phyloP scores from a whole-genome alignment of 2,797 vertebrate genomes.

The Loris lydekkerianus region DNA sequence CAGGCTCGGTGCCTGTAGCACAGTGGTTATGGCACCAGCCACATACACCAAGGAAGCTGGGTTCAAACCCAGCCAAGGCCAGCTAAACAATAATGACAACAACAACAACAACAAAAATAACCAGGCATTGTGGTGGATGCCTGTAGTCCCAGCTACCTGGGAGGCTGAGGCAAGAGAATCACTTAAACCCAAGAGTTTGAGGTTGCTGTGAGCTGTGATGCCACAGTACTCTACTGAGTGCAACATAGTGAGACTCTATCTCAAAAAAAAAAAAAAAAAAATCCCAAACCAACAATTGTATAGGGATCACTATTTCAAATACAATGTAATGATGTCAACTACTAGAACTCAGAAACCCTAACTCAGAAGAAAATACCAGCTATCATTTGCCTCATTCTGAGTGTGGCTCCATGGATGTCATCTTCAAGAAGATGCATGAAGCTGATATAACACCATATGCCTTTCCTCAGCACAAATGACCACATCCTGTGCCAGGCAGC shows the following conservation, averaged over 20 bases:
- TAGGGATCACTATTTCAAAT: conserved; percentile 27
- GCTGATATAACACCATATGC: conserved; percentile 60
- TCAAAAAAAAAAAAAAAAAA: background rate
- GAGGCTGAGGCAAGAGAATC: too few species aligned
- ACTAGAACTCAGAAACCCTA: background rate
- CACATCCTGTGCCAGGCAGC: conserved; percentile 86
- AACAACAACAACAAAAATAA: too few species aligned
- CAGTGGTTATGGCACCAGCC: too few species aligned
- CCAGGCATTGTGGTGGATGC: too few species aligned
- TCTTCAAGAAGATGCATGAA: conserved; percentile 64
- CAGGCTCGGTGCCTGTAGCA: background rate
- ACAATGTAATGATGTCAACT: conserved; percentile 24
- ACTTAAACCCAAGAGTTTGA: too few species aligned
- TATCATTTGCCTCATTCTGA: conserved; percentile 57
- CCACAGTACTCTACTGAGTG: too few species aligned
- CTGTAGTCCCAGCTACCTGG: too few species aligned
- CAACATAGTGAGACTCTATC: too few species aligned
- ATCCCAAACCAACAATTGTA: background rate
- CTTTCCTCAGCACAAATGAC: conserved; percentile 81
- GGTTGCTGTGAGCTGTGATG: too few species aligned
- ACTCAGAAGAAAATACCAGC: conserved; percentile 72
- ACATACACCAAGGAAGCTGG: too few species aligned
- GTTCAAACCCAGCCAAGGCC: too few species aligned
- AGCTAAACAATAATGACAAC: too few species aligned
- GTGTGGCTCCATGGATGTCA: conserved; percentile 69